Conservation (phyloP, 2,888 invertebrate genomes). For the Scaptomyza flava region DNA sequence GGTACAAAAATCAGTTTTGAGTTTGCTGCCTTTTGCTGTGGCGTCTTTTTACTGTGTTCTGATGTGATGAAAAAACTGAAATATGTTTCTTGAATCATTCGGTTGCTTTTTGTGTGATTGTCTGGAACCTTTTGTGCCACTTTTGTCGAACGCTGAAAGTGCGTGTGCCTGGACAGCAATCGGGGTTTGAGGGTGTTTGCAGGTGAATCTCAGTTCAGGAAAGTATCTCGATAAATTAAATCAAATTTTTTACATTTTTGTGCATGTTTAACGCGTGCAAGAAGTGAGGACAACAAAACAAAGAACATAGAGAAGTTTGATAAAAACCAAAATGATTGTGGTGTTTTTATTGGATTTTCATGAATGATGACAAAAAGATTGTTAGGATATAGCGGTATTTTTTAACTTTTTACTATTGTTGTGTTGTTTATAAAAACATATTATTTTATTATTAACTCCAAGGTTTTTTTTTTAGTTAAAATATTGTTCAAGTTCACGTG, state of each 20-base stretch:
- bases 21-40: slow-evolving; percentile 20
- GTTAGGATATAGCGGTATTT: neutral
- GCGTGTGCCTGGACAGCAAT: slow-evolving; percentile 24
- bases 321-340: neutral
- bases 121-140: slow-evolving; percentile 44
- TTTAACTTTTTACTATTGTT: neutral
- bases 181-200: slow-evolving; percentile 7
- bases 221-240: slow-evolving; percentile 71
- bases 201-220: slow-evolving; percentile 47
- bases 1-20: slow-evolving; percentile 52
- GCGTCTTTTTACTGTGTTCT: slow-evolving; percentile 40
- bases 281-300: slow-evolving; percentile 41
- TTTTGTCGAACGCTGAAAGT: slow-evolving; percentile 61
- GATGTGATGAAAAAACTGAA: slow-evolving; percentile 46
- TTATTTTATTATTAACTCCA: neutral
- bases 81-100: slow-evolving; percentile 41
- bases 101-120: slow-evolving; percentile 52
- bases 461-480: neutral
- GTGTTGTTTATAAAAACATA: neutral
- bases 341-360: neutral
- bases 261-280: slow-evolving; percentile 71
- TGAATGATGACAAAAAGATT: neutral
- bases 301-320: neutral
- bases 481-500: no score
- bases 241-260: slow-evolving; percentile 70